phyloP scores from a whole-genome alignment of 2,113 vertebrate species.

The Isurus oxyrinchus region DNA sequence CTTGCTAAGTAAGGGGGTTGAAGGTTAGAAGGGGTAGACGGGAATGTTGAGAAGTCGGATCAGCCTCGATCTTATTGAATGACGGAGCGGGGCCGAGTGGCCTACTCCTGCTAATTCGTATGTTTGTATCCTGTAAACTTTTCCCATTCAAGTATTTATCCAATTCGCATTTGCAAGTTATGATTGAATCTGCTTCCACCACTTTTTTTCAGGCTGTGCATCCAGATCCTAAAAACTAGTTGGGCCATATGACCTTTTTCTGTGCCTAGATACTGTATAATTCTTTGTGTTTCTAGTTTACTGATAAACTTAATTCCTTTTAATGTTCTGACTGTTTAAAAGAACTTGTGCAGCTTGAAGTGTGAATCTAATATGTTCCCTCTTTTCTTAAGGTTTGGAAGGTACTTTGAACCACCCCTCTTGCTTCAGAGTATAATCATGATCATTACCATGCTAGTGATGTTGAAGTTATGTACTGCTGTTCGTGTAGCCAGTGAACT shows the following conservation, averaged over 20 bases:
- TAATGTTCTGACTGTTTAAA: neutral
- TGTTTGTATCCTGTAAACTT: too few relatives aligned
- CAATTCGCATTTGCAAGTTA: too few relatives aligned
- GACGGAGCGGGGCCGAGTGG: too few relatives aligned
- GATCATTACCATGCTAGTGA: slow-evolving; percentile 87
- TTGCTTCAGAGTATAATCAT: slow-evolving; percentile 93
- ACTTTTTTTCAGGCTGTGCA: too few relatives aligned
- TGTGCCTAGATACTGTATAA: neutral
- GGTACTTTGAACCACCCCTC: slow-evolving; percentile 79
- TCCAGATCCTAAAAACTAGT: neutral
- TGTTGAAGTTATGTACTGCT: slow-evolving; percentile 86
- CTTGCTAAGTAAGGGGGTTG: too few relatives aligned
- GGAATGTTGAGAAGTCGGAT: too few relatives aligned
- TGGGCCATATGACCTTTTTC: neutral
- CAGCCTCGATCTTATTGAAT: too few relatives aligned
- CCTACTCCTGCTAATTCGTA: too few relatives aligned
- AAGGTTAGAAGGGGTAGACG: too few relatives aligned
- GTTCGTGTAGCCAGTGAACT: slow-evolving; percentile 76
- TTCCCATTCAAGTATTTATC: too few relatives aligned
- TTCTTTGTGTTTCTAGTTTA: neutral
- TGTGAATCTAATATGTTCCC: neutral
- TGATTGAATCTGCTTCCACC: too few relatives aligned
- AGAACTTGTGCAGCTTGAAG: neutral
- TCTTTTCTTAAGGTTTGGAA: slow-evolving; percentile 69
- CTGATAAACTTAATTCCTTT: neutral